Percentiles rank a stretch among this genome's conserved stretches.
Evolutionary conservation across 2,888 invertebrate genomes (phyloP).

Genomic region (Drosophila borealis): DNA sequence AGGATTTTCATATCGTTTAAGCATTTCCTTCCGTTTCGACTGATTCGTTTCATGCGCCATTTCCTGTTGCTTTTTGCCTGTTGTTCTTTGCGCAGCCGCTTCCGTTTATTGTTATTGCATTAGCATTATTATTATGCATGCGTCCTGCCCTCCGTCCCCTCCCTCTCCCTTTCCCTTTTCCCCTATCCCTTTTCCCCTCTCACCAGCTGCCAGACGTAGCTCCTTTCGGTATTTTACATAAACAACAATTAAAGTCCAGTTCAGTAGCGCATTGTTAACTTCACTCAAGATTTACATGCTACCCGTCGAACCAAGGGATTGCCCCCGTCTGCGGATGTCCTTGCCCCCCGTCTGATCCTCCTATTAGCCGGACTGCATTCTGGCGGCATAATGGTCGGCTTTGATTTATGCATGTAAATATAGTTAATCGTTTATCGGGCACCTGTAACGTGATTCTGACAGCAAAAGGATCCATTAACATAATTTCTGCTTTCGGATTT

Average conservation of each 20-base stretch:
- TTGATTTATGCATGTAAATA: neutral
- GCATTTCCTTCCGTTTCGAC: constrained; percentile 71
- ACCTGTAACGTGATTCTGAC: neutral
- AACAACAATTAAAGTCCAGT: constrained; percentile 2
- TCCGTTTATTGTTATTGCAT: constrained; percentile 28
- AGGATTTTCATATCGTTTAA: constrained; percentile 66
- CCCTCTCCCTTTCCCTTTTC: too few relatives aligned
- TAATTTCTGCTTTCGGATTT: constrained; percentile 15
- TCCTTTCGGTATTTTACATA: neutral
- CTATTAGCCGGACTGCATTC: neutral
- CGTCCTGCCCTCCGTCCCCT: neutral
- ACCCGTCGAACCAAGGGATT: neutral
- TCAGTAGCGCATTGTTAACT: neutral
- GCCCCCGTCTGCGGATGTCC: neutral
- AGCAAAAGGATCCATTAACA: constrained; percentile 30
- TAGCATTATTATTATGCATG: constrained; percentile 27
- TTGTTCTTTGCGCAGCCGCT: constrained; percentile 17
- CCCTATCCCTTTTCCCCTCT: neutral
- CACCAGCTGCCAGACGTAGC: neutral
- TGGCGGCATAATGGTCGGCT: neutral
- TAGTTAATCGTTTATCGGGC: constrained; percentile 2
- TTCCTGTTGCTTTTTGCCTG: constrained; percentile 53
- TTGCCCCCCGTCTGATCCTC: neutral
- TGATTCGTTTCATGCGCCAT: constrained; percentile 61
- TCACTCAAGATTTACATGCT: neutral